Base-by-base conservation (phyloP, 1,140 invertebrate species). In the Venturia canescens region DNA sequence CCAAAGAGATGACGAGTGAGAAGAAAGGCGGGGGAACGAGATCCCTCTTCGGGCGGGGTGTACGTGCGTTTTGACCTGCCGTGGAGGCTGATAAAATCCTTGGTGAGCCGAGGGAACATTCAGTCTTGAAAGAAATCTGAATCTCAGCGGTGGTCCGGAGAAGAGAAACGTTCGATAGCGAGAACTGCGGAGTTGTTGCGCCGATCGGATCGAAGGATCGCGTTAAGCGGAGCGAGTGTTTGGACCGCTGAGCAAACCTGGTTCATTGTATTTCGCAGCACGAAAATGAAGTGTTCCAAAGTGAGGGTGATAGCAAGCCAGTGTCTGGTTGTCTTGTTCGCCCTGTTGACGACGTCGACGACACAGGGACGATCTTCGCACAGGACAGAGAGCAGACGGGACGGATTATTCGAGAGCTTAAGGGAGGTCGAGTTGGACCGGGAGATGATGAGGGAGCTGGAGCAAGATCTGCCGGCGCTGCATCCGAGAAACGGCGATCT, bases 21-120 rank as follows among this genome's bases (percentile, higher is more conserved):
- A 57, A 57, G n/a, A 18, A 57, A 57, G 13, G 53, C n/a, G 53
- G 9, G 53, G 53, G 21, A 1, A 44, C 5, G n/a, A 44, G 18
- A 21, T 53, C 50, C n/a, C 60, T 63, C 60, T 63, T 7, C 11
- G 57, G 27, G 4, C 21, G 48, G 72, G 50, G 13, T 23, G 29
- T 53, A 60, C 72, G 72, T 44, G 38, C 5, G 5, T 44, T 44
- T 11, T 11, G 2, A 44, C 38, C 38, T 76, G 72, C 53, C 34
- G 27, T n/a, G n/a, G 75, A 66, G 75, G 34, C 63, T 77, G 66
- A 77, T n/a, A 77, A 38, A 77, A 66, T 66, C 75, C 57, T 66
- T 63, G 29, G 66, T 69, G 57, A 23, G 75, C 38, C 44, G 57
- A 66, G 57, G 60, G 31, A 77, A 66, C 75, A 77, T 29, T 29